A percentile compares a stretch with the other conserved stretches of the same genome.
Evolutionary conservation across 2,888 invertebrate genomes (phyloP).

Genomic region (Stenolophus ochropezus): DNA sequence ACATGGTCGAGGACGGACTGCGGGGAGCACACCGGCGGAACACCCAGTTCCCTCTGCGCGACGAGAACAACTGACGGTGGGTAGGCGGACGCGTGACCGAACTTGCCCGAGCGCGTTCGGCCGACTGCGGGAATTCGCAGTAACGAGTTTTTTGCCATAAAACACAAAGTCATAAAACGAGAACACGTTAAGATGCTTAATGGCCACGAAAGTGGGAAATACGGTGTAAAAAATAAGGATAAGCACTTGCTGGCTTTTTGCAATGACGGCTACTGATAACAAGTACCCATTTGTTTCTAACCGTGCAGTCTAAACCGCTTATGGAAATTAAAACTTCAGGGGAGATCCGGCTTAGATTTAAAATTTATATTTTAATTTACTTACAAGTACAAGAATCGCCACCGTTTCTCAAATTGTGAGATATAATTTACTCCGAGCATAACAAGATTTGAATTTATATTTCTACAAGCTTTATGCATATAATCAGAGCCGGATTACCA

Average conservation of each 20-base stretch:
- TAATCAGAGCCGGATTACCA: no score
- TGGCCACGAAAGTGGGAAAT: conserved; percentile 32
- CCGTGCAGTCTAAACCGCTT: background rate
- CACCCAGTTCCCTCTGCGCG: conserved; percentile 31
- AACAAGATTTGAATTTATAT: background rate
- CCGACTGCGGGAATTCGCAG: conserved; percentile 41
- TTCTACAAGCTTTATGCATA: no score
- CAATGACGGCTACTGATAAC: conserved; percentile 4
- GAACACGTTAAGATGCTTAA: conserved; percentile 48
- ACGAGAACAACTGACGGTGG: conserved; percentile 48
- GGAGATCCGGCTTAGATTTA: background rate
- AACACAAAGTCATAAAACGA: conserved; percentile 53
- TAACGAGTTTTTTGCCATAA: conserved; percentile 56
- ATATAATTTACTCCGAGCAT: background rate
- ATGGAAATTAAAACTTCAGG: conserved; percentile 5
- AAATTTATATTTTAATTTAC: background rate
- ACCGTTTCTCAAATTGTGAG: background rate
- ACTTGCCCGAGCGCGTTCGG: conserved; percentile 50
- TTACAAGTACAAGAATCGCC: background rate
- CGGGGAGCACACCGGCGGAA: conserved; percentile 48
- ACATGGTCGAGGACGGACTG: conserved; percentile 56
- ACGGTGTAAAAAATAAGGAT: conserved; percentile 41
- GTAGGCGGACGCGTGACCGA: conserved; percentile 5
- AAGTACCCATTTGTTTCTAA: background rate
- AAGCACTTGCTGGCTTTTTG: conserved; percentile 29